A percentile compares a stretch with the other conserved stretches of the same genome.
Conservation (phyloP, 2,888 invertebrate genomes). For the Dasysyrphus albostriatus region DNA sequence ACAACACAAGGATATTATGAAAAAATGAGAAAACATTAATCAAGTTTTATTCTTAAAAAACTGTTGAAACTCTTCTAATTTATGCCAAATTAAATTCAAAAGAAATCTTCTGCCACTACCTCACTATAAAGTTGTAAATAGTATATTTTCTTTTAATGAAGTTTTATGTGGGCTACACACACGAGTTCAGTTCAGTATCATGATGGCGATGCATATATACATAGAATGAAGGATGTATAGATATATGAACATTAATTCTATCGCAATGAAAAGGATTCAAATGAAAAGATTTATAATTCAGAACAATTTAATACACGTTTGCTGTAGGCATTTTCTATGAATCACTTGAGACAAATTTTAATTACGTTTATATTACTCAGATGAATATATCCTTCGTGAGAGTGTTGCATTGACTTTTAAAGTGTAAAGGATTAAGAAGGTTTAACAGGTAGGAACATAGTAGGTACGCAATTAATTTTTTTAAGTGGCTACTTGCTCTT, state of each 20-base stretch:
- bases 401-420: constrained; percentile 5
- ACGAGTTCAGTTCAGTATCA: background rate
- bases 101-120: background rate
- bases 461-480: no score
- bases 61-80: constrained; percentile 17
- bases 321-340: constrained; percentile 4
- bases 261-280: constrained; percentile 8
- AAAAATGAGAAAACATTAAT: background rate
- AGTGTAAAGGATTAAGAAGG: background rate
- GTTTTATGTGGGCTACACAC: background rate
- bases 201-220: background rate
- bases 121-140: background rate
- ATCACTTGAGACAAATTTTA: constrained; percentile 60
- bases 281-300: constrained; percentile 4
- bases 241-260: background rate
- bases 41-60: background rate
- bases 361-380: constrained; percentile 25
- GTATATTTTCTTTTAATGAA: background rate
- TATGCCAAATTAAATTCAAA: constrained; percentile 32
- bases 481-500: background rate
- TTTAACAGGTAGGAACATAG: background rate
- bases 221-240: background rate
- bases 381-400: background rate
- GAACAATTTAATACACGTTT: background rate
- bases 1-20: no score